phyloP scores from a whole-genome alignment of 2,797 vertebrate genomes.

The Glyptemys insculpta region DNA sequence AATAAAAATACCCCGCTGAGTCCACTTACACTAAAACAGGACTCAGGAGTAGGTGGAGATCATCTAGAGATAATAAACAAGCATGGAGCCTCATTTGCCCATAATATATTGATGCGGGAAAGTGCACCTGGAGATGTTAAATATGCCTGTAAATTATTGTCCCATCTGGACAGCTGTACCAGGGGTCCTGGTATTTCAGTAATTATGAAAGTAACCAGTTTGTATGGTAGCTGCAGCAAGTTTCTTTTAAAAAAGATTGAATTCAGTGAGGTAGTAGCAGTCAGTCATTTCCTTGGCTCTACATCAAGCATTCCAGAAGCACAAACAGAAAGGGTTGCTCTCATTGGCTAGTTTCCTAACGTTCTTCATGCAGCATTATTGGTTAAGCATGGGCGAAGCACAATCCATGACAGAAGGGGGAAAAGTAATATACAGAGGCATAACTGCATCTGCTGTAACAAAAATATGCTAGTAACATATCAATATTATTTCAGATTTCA shows the following conservation, averaged over 20 bases:
- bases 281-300: background rate
- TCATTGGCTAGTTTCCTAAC: background rate
- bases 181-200: background rate
- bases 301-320: background rate
- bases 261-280: background rate
- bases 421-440: background rate
- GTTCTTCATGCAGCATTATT: background rate
- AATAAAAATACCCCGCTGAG: background rate
- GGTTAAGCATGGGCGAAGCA: background rate
- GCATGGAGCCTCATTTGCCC: background rate
- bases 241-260: background rate
- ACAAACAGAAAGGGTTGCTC: background rate
- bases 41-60: background rate
- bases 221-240: background rate
- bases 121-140: background rate
- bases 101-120: background rate
- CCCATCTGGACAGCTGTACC: background rate
- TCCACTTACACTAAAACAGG: background rate
- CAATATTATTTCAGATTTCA: background rate
- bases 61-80: conserved; percentile 11
- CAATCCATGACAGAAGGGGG: background rate
- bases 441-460: background rate
- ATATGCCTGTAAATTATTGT: conserved; percentile 5
- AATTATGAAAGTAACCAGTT: conserved; percentile 13
- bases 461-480: background rate